Conservation (phyloP, 2,113 vertebrate species). For the Coreoperca whiteheadi region DNA sequence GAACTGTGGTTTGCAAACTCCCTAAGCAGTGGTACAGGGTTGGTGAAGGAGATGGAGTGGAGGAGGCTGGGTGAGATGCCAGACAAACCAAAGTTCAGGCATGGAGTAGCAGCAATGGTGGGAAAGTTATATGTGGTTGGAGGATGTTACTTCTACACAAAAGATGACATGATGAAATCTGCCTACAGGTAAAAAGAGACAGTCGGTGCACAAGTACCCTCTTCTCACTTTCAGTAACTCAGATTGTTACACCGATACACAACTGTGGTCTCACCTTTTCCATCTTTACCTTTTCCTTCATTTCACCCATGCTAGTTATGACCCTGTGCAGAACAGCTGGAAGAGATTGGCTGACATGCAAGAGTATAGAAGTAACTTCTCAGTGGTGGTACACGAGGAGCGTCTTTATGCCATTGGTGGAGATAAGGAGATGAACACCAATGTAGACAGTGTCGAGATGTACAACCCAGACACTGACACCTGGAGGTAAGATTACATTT, state of each 20-base stretch:
- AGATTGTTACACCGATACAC: neutral
- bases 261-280: neutral
- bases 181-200: slow-evolving; percentile 86
- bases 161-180: slow-evolving; percentile 87
- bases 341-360: slow-evolving; percentile 80
- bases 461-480: slow-evolving; percentile 75
- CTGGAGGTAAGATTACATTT: slow-evolving; percentile 83
- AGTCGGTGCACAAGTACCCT: neutral
- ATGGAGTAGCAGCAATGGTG: slow-evolving; percentile 83
- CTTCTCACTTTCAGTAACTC: neutral
- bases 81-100: slow-evolving; percentile 88
- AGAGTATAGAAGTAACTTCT: slow-evolving; percentile 83
- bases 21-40: slow-evolving; percentile 86
- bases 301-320: slow-evolving; percentile 59
- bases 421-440: slow-evolving; percentile 81
- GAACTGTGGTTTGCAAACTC: slow-evolving; percentile 90
- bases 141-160: slow-evolving; percentile 90
- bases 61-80: slow-evolving; percentile 86
- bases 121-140: slow-evolving; percentile 88
- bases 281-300: neutral
- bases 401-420: slow-evolving; percentile 82
- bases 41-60: slow-evolving; percentile 92
- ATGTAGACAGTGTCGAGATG: slow-evolving; percentile 82
- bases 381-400: slow-evolving; percentile 57
- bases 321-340: slow-evolving; percentile 77